Evolutionary conservation across 2,888 invertebrate genomes (phyloP).

Genomic region (Corythucha ciliata): DNA sequence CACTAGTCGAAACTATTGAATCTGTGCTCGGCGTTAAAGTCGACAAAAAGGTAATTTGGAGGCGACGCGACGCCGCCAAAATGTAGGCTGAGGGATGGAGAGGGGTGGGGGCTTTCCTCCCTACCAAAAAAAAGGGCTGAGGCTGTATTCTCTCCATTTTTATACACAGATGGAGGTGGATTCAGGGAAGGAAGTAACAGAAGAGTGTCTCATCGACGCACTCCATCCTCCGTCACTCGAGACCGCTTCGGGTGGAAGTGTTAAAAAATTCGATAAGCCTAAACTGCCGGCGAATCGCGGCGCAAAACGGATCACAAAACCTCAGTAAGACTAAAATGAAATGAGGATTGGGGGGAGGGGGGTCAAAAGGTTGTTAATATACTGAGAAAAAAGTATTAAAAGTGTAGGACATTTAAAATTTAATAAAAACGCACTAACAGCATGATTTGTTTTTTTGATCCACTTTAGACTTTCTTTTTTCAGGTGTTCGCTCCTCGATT

Average conservation of each 20-base stretch:
- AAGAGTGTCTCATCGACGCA: slow-evolving; percentile 83
- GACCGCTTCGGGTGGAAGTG: slow-evolving; percentile 2
- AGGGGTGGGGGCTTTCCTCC: too few relatives aligned
- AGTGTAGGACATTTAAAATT: too few relatives aligned
- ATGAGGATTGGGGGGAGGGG: neutral
- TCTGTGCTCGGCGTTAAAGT: slow-evolving; percentile 63
- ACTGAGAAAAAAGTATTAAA: too few relatives aligned
- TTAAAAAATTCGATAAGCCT: slow-evolving; percentile 80
- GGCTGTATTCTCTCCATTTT: too few relatives aligned
- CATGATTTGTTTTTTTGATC: too few relatives aligned
- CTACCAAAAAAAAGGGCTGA: too few relatives aligned
- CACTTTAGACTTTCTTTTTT: too few relatives aligned
- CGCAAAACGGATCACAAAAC: slow-evolving; percentile 74
- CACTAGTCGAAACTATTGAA: slow-evolving; percentile 74
- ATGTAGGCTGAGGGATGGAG: too few relatives aligned
- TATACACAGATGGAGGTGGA: slow-evolving; percentile 77
- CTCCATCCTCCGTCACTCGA: slow-evolving; percentile 62
- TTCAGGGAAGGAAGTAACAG: slow-evolving; percentile 77
- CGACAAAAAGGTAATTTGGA: slow-evolving; percentile 75
- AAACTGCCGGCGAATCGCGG: slow-evolving; percentile 92
- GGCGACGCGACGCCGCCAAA: too few relatives aligned
- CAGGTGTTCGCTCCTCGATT: too few relatives aligned
- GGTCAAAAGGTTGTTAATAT: too few relatives aligned
- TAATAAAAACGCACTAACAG: too few relatives aligned
- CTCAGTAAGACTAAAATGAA: slow-evolving; percentile 17